phyloP scores from a whole-genome alignment of 2,113 vertebrate genomes.

The Phoxinus phoxinus region DNA sequence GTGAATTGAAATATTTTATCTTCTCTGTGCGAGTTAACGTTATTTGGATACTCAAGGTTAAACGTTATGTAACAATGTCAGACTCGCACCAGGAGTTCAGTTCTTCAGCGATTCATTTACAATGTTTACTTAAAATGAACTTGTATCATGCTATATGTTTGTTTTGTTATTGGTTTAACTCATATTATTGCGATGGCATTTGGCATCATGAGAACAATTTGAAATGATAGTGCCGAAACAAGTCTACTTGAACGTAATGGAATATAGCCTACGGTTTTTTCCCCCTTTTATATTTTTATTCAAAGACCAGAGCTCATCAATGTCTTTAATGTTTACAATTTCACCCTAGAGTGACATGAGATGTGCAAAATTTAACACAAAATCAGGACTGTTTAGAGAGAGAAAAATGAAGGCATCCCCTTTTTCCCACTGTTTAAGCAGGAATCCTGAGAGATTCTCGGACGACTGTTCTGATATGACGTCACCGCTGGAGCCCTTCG shows the following conservation, averaged over 20 bases:
- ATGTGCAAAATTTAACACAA: not conserved
- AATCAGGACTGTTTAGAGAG: not conserved
- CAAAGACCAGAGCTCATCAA: not conserved
- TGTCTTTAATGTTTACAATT: not conserved
- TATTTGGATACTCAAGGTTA: slow-evolving; percentile 43
- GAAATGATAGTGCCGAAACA: not conserved
- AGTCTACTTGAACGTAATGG: not conserved
- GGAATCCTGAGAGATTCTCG: slow-evolving; percentile 37
- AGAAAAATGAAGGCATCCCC: not conserved
- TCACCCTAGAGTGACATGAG: not conserved
- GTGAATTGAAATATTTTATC: not conserved
- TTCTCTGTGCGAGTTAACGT: not conserved
- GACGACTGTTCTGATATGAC: slow-evolving; percentile 62
- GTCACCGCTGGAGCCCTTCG: slow-evolving; percentile 67
- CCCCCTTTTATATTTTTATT: not conserved
- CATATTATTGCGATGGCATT: not conserved
- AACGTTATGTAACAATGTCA: slow-evolving; percentile 52
- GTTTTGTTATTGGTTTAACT: not conserved
- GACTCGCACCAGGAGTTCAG: not conserved
- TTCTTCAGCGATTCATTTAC: not conserved
- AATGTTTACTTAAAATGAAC: not conserved
- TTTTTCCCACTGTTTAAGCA: slow-evolving; percentile 4
- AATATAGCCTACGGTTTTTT: not conserved
- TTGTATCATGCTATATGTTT: not conserved
- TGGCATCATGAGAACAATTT: not conserved